A percentile compares a stretch with the other conserved stretches of the same genome.
phyloP scores from a whole-genome alignment of 1,140 invertebrate genomes.

The Tribolium castaneum region DNA sequence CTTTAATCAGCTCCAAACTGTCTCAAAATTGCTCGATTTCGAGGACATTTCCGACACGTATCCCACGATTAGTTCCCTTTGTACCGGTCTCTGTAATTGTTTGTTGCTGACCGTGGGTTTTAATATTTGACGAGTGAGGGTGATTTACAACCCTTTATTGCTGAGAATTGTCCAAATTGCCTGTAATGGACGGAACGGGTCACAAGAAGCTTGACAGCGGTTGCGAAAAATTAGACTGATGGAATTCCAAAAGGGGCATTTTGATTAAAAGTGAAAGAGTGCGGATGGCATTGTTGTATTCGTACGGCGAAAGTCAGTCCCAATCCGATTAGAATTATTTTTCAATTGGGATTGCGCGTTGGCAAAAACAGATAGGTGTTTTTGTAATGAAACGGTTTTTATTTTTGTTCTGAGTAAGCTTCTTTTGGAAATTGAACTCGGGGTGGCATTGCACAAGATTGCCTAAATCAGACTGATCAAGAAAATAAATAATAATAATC shows the following conservation, averaged over 20 bases:
- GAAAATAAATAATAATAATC: too few relatives aligned
- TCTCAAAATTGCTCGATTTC: not conserved
- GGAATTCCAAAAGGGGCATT: not conserved
- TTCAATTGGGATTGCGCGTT: not conserved
- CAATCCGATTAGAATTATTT: not conserved
- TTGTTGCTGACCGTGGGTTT: slow-evolving; percentile 21
- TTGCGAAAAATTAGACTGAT: not conserved
- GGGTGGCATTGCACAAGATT: too few relatives aligned
- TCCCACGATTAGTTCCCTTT: not conserved
- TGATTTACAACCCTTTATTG: slow-evolving; percentile 34
- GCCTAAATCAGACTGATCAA: too few relatives aligned
- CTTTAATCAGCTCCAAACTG: not conserved
- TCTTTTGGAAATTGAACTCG: not conserved
- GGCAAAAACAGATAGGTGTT: not conserved
- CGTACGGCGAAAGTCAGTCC: not conserved
- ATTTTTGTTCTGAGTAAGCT: not conserved
- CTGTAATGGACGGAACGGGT: slow-evolving; percentile 13
- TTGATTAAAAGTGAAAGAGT: not conserved
- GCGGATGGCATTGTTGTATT: not conserved
- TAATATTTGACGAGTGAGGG: slow-evolving; percentile 31
- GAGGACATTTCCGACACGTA: not conserved
- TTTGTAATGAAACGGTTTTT: not conserved
- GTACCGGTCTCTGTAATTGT: slow-evolving; percentile 23
- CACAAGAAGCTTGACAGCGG: slow-evolving; percentile 9
- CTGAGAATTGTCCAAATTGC: slow-evolving; percentile 9